Percentiles rank a stretch among this genome's conserved stretches.
Evolutionary conservation across 2,113 vertebrate species (phyloP).

Genomic region (Cephalopholis sonnerati): DNA sequence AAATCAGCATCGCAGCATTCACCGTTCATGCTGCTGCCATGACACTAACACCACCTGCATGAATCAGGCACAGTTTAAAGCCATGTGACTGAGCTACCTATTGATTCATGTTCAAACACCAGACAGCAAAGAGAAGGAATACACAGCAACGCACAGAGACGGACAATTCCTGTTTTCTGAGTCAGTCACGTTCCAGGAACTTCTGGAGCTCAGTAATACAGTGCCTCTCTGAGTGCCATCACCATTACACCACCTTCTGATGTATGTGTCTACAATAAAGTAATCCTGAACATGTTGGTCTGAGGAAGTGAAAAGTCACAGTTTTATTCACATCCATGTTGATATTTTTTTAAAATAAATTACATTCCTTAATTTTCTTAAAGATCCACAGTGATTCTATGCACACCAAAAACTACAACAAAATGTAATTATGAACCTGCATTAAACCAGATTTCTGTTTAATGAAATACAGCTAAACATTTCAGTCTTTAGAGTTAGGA

Average conservation of each 20-base stretch:
- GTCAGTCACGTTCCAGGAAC: background rate
- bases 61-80: constrained; percentile 16
- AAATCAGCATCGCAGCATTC: constrained; percentile 93
- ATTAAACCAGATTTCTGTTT: background rate
- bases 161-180: background rate
- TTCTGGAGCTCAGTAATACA: background rate
- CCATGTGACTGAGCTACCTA: background rate
- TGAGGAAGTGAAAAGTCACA: background rate
- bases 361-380: background rate
- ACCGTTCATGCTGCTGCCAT: constrained; percentile 91
- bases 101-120: background rate
- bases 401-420: background rate
- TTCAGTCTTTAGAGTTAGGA: too few species aligned
- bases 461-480: background rate
- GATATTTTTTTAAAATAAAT: background rate
- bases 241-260: background rate
- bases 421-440: background rate
- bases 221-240: background rate
- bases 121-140: background rate
- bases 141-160: background rate
- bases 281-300: too few species aligned
- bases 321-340: background rate
- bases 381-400: background rate
- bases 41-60: constrained; percentile 84
- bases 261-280: background rate